Conservation (phyloP, 2,888 invertebrate genomes). For the Polylopha cassiicola region DNA sequence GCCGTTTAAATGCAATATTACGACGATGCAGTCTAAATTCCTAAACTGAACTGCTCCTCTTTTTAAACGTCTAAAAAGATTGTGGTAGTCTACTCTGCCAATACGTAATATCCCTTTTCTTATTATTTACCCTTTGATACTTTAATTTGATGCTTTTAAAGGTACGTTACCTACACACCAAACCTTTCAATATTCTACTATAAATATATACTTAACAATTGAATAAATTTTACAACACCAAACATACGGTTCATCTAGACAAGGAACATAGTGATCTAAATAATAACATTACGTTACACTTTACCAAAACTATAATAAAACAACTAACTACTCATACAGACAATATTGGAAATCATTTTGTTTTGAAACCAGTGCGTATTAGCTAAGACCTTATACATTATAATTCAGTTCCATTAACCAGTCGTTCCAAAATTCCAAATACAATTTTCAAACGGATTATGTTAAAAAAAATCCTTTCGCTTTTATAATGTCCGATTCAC, state of each 20-base stretch:
- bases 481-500: slow-evolving; percentile 8
- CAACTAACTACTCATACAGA: no score
- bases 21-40: no score
- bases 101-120: no score
- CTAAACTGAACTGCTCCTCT: no score
- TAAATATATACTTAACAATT: slow-evolving; percentile 28
- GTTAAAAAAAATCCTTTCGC: slow-evolving; percentile 16
- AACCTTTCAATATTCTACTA: slow-evolving; percentile 5
- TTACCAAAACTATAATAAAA: slow-evolving; percentile 19
- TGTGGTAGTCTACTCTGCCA: no score
- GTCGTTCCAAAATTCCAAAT: slow-evolving; percentile 17
- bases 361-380: slow-evolving; percentile 18
- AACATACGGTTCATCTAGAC: slow-evolving; percentile 44
- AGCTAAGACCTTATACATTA: slow-evolving; percentile 19
- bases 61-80: no score
- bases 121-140: no score
- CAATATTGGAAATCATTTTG: slow-evolving; percentile 12
- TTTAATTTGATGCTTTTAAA: no score
- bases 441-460: slow-evolving; percentile 14
- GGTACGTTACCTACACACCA: slow-evolving; percentile 2
- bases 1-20: no score
- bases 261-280: slow-evolving; percentile 59
- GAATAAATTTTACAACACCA: slow-evolving; percentile 39
- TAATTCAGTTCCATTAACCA: slow-evolving; percentile 26
- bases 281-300: slow-evolving; percentile 25